These are phyloP conservation scores for Tangara arthus DNA, from an alignment of 2,797 vertebrate species.

Conservation along the genomic window DNA sequence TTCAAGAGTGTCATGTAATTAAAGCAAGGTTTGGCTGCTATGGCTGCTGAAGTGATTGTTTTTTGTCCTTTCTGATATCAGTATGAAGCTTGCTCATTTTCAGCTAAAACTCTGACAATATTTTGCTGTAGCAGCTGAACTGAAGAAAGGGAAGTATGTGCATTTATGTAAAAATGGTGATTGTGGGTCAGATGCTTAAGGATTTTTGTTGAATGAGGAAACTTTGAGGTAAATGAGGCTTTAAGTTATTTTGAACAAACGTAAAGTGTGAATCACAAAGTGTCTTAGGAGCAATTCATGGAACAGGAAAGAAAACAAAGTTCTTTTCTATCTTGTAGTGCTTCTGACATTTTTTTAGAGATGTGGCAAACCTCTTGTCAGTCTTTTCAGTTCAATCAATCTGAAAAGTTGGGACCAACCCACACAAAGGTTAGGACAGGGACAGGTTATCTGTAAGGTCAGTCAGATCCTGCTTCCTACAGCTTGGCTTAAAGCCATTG, in stretches of 20 bases:
- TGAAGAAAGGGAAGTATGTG: background rate
- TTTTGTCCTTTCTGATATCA: background rate
- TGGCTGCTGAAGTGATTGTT: background rate
- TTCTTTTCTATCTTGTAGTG: background rate
- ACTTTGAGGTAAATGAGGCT: background rate
- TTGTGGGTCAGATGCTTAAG: background rate
- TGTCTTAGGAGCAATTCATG: background rate
- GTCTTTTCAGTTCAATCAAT: background rate
- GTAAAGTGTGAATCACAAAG: background rate
- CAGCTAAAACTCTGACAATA: background rate
- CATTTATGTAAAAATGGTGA: background rate
- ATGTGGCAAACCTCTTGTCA: background rate
- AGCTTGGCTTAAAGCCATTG: background rate
- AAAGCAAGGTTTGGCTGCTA: background rate
- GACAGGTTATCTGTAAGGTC: background rate
- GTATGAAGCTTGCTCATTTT: background rate
- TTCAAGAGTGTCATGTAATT: background rate
- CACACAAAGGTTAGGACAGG: background rate
- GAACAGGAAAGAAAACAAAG: background rate
- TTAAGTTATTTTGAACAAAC: background rate
- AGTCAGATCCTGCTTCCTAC: background rate
- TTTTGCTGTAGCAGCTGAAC: background rate
- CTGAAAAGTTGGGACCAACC: background rate
- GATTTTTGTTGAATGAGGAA: background rate
- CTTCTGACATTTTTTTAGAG: background rate